Base-by-base conservation (phyloP, 2,113 vertebrate species). In the Ibidorhyncha struthersii region DNA sequence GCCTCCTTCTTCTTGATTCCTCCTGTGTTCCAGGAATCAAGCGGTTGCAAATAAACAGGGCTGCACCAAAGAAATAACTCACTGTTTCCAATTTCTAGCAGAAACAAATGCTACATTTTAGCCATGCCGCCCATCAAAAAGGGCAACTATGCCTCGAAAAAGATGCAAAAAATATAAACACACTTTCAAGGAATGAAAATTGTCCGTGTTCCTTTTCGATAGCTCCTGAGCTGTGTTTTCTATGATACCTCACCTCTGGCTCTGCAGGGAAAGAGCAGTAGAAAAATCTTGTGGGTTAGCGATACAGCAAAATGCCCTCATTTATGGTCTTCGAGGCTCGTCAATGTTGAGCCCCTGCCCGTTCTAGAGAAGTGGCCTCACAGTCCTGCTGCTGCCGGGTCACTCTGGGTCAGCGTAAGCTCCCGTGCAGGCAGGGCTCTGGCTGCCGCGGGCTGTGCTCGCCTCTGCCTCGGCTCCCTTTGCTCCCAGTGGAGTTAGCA, bases 301-400 rank as follows among this genome's bases (percentile, higher is more conserved):
- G 1, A 40, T 10, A 29, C 0, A 52, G 71, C 25, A 47, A 86
- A 87, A 74, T 21, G 4, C 26, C 86, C 12, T 36, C 50, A 19
- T 69, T 86, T 56, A 12, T 4, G 32, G 17, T 41, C 36, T 58
- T 53, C 3, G 49, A 69, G 61, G 36, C 56, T 90, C 36, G 52
- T 34, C 41, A 45, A 76, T 1, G 19, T 53, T 10, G 49, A 79
- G 38, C 5, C 18, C 14, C 8, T 32, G 40, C 8, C 38, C 76
- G 0, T 19, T 81, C 14, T 19, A 27, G 70, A 80, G 43, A n/a
- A 41, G 16, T 11, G 43, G 16, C 29, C 58, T 53, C 21, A 2
- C 53, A 38, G 53, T 34, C 1, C 20, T 16, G 59, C 63, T 23
- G 0, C 9, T 3, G 1, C 49, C 0, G 0, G 29, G 17, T 58